Base-by-base conservation (phyloP, 2,113 vertebrate species). In the Colinus virginianus region DNA sequence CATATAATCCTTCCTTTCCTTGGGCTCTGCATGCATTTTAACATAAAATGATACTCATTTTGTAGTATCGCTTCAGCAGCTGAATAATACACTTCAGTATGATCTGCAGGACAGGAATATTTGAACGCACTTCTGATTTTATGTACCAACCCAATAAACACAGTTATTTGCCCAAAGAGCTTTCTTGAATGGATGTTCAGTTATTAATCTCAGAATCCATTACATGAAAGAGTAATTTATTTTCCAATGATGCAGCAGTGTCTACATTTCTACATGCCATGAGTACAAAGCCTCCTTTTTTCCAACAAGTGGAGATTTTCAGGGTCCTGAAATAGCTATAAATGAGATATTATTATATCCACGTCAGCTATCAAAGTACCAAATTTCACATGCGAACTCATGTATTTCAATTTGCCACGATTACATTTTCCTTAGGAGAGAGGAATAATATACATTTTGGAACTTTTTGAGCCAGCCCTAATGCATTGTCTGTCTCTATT, bases 401-500 rank as follows among this genome's bases (percentile, higher is more conserved):
- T 15, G 26, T 42, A 23, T 86, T 90, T 93, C 56, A 51, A 75
- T 67, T 81, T 64, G 28, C 38, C 43, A n/a, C 7, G 17, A 78
- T 84, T 49, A 62, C 18, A 40, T 66, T 49, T 90, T 81, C 25
- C 77, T 36, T 9, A 42, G 38, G 18, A 78, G 11, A 64, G 10
- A 75, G 34, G 21, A 77, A n/a, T 13, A 46, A 64, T 9, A 14
- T 7, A 36, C 1, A 0, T 58, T 88, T 77, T 38, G 32, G 34
- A 34, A 32, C 5, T 77, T 55, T 71, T 59, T 11, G 53, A 11
- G 26, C 11, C 56, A 76, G 28, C 55, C 22, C 15, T 1, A 46
- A 51, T 0, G 1, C 51, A 3, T 53, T 17, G 23, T 6, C n/a
- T 14, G 22, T 13, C 22, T 32, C 12, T 20, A 11, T 12, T 2